phyloP scores from a whole-genome alignment of 2,113 vertebrate species.

The Tyto alba region DNA sequence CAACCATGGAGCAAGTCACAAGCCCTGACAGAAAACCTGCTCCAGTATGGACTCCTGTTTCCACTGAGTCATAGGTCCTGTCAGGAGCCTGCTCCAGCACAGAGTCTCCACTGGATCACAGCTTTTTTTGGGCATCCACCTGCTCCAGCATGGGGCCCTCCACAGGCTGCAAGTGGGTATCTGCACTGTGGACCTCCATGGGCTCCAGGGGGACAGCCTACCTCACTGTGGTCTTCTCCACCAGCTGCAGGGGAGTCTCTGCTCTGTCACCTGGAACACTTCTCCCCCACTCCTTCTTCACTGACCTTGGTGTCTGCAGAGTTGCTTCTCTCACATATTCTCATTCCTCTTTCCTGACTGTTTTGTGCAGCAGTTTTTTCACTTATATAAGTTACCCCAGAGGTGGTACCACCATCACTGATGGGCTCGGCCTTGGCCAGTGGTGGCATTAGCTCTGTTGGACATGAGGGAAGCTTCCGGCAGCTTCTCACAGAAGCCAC shows the following conservation, averaged over 20 bases:
- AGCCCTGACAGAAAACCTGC: background rate
- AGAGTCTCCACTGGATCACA: background rate
- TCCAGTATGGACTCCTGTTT: background rate
- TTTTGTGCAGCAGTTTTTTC: no score
- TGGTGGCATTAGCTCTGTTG: rapidly evolving
- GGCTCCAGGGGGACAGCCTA: background rate
- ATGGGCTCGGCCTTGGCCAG: background rate
- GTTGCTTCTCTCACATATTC: background rate
- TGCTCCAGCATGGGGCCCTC: rapidly evolving
- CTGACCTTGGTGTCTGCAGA: background rate
- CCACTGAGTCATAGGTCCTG: background rate
- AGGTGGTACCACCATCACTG: rapidly evolving
- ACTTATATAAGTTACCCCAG: background rate
- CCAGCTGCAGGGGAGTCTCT: background rate
- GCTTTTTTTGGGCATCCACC: background rate
- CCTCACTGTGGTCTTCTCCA: background rate
- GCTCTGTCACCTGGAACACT: rapidly evolving
- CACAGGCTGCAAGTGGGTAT: background rate
- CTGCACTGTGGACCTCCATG: no score
- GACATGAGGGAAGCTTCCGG: background rate
- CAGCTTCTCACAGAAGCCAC: background rate
- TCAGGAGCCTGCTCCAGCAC: rapidly evolving
- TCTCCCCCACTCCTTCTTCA: background rate
- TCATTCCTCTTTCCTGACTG: background rate
- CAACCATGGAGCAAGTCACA: rapidly evolving